Conservation (phyloP, 2,888 invertebrate species). For the Nowickia ferox region DNA sequence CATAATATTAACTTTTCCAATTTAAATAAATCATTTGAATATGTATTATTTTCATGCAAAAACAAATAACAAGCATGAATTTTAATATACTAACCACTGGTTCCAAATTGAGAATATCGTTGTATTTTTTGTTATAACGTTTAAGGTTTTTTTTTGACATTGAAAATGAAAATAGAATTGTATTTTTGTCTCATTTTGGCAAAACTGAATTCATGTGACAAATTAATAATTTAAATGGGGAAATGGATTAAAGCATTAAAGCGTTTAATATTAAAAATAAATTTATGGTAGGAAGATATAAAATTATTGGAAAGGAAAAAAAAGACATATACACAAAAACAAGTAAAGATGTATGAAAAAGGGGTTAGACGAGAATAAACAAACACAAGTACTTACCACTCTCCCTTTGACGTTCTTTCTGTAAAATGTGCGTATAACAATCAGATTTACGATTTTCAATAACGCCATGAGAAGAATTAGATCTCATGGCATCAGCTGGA, state of each 20-base stretch:
- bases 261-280: slow-evolving; percentile 72
- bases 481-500: slow-evolving; percentile 79
- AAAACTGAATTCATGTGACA: slow-evolving; percentile 75
- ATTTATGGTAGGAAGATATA: slow-evolving; percentile 45
- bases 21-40: slow-evolving; percentile 19
- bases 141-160: slow-evolving; percentile 46
- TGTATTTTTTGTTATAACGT: slow-evolving; percentile 64
- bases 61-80: slow-evolving; percentile 46
- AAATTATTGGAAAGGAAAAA: slow-evolving; percentile 57
- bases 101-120: slow-evolving; percentile 80
- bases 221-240: slow-evolving; percentile 70
- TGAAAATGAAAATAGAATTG: slow-evolving; percentile 76
- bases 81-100: slow-evolving; percentile 79
- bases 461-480: slow-evolving; percentile 72
- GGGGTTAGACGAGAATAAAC: not conserved
- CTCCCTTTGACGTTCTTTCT: slow-evolving; percentile 81
- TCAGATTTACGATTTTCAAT: slow-evolving; percentile 82
- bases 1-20: slow-evolving; percentile 17
- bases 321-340: slow-evolving; percentile 72
- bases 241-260: slow-evolving; percentile 68
- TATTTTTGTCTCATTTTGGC: slow-evolving; percentile 79
- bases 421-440: slow-evolving; percentile 81
- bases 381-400: slow-evolving; percentile 74
- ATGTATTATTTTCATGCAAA: slow-evolving; percentile 59
- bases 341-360: slow-evolving; percentile 36